Evolutionary conservation across 2,888 invertebrate genomes (phyloP), one percentile per base, ranked within the genome.

Genomic region (Cantharis lateralis): DNA sequence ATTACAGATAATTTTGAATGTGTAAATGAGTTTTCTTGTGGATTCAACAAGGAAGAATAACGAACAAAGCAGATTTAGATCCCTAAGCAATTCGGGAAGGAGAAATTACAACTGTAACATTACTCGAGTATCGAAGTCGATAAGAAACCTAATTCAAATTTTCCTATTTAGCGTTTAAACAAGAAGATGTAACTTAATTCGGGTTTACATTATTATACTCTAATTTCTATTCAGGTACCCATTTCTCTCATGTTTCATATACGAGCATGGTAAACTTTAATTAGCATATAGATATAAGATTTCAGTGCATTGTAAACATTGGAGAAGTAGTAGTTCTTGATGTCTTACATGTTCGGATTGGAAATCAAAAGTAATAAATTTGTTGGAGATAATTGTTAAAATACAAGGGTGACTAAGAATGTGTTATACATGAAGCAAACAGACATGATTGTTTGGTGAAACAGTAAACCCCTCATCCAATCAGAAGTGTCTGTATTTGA

Each of bases 381-480:
- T 48, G 48, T 48, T n/a, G 48, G 48, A 48, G 48, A 48, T 48
- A 48, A 48, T 48, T 48, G 48, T 48, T 62, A 70, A 63, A 75
- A 69, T 75, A 62, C 18, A 62, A 72, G 75, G 78, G 71, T 73
- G 75, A 75, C 72, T 75, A 78, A 78, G 75, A 78, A 75, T 78
- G 76, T 74, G 74, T 79, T 73, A 77, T 79, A 81, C 76, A 72
- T 76, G 81, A 81, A 81, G 82, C 78, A 83, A 83, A 82, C 82
- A 83, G 72, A 73, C 80, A 78, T 81, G 82, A 83, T 83, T 83
- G 83, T 82, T 81, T 83, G 81, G 77, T 79, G 78, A 81, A 81
- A 81, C 77, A 79, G 78, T 81, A 81, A 80, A 79, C 81, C 81
- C 81, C 81, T 81, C 79, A 80, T 79, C 71, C 80, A 82, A 83